A percentile compares a stretch with the other conserved stretches of the same genome.
Conservation (phyloP, 2,113 vertebrate genomes). For the Todiramphus saurophagus region DNA sequence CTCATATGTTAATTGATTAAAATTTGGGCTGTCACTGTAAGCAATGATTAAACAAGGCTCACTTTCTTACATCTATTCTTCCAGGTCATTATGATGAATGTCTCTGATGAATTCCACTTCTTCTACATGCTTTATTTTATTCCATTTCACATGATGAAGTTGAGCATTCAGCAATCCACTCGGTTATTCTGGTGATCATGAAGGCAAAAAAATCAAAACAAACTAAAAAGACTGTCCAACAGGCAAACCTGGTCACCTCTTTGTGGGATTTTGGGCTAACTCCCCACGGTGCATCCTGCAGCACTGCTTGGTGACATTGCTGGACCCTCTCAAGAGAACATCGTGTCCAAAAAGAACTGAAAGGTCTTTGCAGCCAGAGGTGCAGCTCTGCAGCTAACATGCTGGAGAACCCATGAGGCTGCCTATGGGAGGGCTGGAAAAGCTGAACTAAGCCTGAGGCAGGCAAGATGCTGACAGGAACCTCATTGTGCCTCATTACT, state of each 20-base stretch:
- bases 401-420: not conserved
- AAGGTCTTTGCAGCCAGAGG: not conserved
- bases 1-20: not conserved
- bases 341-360: not conserved
- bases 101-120: not conserved
- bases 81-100: not conserved
- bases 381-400: not conserved
- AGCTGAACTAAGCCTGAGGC: not conserved
- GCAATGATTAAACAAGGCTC: not conserved
- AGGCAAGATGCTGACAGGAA: not conserved
- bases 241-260: not conserved
- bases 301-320: not conserved
- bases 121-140: not conserved
- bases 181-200: not conserved
- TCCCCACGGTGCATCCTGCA: not conserved
- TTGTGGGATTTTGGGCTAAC: not conserved
- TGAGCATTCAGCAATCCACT: not conserved
- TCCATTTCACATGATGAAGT: not conserved
- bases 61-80: not conserved
- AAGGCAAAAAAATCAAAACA: not conserved
- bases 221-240: not conserved
- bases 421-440: not conserved
- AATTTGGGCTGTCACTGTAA: slow-evolving; percentile 2
- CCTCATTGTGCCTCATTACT: not conserved
- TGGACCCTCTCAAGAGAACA: not conserved